Base-by-base conservation (phyloP, 1,140 invertebrate species). In the Himalopsyche phryganea region DNA sequence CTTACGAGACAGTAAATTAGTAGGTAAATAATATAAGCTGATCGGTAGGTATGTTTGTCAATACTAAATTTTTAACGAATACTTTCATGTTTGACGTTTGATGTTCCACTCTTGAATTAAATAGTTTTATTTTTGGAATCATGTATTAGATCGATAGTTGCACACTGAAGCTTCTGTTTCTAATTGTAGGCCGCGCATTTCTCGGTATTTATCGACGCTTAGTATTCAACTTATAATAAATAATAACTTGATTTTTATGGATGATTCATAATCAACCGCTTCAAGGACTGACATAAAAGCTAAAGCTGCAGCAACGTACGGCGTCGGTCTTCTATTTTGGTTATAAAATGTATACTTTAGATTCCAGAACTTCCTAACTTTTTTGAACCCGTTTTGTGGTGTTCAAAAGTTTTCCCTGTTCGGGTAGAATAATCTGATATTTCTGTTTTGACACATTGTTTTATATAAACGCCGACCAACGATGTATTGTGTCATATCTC, bases 31-130 rank as follows among this genome's bases (percentile, higher is more conserved):
- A 50, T 38, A 56, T 56, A 40, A 45, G 35, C 54, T 36, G 40
- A 20, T 50, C 44, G 46, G 38, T 57, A 57, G 54, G 54, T 57
- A 57, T 57, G 54, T 57, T 57, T 57, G 54, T 57, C 54, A 57
- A 57, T 57, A 54, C 13, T 45, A 42, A 48, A 23, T 48, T 50
- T 50, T 57, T 57, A 57, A 50, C 54, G 54, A 57, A 57, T 50
- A 44, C 48, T 45, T 56, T 56, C 53, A 45, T 45, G 53, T 59
- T 52, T 59, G 57, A 59, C 57, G 57, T 59, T 59, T 59, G 50
- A 23, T 14, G 33, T 13, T 51, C 46, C 10, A 5, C 15, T n/a
- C 15, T 9, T 32, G 19, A 13, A 28, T 48, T 28, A 28, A 19
- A 15, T 10, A 13, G 15, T 48, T 48, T 48, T 32, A 13, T 45